Conservation (phyloP, 2,888 invertebrate genomes). For the Elysia crispata region DNA sequence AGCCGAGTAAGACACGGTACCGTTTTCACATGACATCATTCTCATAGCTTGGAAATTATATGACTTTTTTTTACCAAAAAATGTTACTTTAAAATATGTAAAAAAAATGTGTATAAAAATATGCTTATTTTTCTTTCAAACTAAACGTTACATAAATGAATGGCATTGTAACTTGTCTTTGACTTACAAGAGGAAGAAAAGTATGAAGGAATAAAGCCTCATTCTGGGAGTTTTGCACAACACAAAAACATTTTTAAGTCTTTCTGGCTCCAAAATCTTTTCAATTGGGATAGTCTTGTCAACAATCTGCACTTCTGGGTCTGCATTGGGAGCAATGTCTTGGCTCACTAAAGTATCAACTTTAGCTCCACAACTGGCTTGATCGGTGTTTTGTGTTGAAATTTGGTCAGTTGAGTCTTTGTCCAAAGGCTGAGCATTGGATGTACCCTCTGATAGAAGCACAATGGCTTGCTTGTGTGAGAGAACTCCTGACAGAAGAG, state of each 20-base stretch:
- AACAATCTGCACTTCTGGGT: slow-evolving; percentile 26
- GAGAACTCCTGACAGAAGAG: slow-evolving; percentile 22
- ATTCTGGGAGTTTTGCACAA: slow-evolving; percentile 62
- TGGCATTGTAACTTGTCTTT: too few relatives aligned
- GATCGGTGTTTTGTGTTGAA: too few relatives aligned
- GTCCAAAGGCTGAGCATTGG: not conserved
- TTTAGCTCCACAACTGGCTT: too few relatives aligned
- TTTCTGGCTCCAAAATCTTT: not conserved
- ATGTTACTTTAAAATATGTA: too few relatives aligned
- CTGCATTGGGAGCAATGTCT: not conserved
- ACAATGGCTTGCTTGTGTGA: slow-evolving; percentile 27
- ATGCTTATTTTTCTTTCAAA: not conserved
- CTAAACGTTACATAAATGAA: not conserved
- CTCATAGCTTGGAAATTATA: too few relatives aligned
- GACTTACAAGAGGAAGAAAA: slow-evolving; percentile 69
- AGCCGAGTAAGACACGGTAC: too few relatives aligned
- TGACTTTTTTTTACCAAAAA: too few relatives aligned
- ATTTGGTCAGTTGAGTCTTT: too few relatives aligned
- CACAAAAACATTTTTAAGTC: slow-evolving; percentile 51
- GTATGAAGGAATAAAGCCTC: slow-evolving; percentile 64
- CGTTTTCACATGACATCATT: too few relatives aligned
- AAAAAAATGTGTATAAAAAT: slow-evolving; percentile 10
- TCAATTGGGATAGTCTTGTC: not conserved
- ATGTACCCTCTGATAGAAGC: slow-evolving; percentile 19
- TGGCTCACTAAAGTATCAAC: too few relatives aligned